These are phyloP conservation scores for Sterna hirundo DNA, from an alignment of 2,113 vertebrate species.

Conservation along the genomic window DNA sequence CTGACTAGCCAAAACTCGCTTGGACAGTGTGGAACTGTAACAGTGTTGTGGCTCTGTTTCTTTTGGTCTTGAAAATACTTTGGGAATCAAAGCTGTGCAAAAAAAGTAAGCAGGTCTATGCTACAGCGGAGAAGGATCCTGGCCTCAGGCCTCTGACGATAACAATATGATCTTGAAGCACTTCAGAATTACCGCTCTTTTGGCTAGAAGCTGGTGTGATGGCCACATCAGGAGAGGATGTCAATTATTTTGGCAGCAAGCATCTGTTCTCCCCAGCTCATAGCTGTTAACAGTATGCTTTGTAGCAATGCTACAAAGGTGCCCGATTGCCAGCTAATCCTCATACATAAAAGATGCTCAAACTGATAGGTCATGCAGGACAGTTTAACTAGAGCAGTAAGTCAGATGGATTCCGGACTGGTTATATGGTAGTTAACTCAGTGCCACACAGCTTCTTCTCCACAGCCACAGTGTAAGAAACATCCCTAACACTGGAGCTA, in stretches of 20 bases:
- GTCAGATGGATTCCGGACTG: not conserved
- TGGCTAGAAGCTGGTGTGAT: not conserved
- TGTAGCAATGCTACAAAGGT: not conserved
- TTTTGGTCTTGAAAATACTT: not conserved
- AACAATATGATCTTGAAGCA: not conserved
- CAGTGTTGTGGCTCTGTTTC: not conserved
- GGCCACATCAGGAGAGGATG: not conserved
- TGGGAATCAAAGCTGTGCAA: not conserved
- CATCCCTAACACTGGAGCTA: too few species aligned
- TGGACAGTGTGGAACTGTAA: not conserved
- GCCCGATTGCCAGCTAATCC: not conserved
- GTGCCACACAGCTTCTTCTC: not conserved
- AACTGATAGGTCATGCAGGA: not conserved
- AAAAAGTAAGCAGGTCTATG: not conserved
- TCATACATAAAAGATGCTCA: not conserved
- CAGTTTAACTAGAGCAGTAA: not conserved
- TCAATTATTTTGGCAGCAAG: not conserved
- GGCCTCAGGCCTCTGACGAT: not conserved
- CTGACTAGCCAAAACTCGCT: not conserved
- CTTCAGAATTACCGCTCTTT: not conserved
- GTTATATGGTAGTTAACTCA: not conserved
- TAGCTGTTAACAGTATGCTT: not conserved
- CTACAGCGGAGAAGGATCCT: not conserved
- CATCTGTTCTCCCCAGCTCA: not conserved
- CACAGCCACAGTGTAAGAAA: not conserved